Conservation (phyloP, 2,113 vertebrate genomes). For the Strix uralensis region DNA sequence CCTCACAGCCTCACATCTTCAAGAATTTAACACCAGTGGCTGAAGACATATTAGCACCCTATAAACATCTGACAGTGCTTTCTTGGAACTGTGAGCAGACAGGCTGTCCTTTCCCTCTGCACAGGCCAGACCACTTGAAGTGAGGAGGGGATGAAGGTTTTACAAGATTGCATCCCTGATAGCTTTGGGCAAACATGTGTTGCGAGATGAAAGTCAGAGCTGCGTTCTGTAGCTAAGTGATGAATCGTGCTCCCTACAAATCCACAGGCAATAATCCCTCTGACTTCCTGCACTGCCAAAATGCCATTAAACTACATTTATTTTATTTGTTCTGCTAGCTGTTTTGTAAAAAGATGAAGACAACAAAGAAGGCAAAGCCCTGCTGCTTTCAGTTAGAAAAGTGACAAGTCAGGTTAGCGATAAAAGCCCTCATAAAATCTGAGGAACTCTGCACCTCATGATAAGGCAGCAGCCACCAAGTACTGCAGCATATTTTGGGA, state of each 20-base stretch:
- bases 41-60: neutral
- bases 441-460: neutral
- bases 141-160: neutral
- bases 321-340: neutral
- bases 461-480: neutral
- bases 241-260: neutral
- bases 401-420: neutral
- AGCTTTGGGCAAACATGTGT: neutral
- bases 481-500: slow-evolving; percentile 34
- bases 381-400: neutral
- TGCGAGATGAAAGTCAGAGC: neutral
- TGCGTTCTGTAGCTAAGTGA: neutral
- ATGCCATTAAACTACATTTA: neutral
- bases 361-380: neutral
- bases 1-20: neutral
- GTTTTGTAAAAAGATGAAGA: neutral
- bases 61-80: neutral
- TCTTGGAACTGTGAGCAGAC: neutral
- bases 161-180: neutral
- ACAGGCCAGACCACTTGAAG: neutral
- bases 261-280: neutral
- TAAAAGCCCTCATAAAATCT: neutral
- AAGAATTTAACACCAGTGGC: neutral
- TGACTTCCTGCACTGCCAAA: neutral
- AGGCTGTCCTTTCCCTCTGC: neutral